Conservation (phyloP, 2,113 vertebrate species). For the Nipponia nippon region DNA sequence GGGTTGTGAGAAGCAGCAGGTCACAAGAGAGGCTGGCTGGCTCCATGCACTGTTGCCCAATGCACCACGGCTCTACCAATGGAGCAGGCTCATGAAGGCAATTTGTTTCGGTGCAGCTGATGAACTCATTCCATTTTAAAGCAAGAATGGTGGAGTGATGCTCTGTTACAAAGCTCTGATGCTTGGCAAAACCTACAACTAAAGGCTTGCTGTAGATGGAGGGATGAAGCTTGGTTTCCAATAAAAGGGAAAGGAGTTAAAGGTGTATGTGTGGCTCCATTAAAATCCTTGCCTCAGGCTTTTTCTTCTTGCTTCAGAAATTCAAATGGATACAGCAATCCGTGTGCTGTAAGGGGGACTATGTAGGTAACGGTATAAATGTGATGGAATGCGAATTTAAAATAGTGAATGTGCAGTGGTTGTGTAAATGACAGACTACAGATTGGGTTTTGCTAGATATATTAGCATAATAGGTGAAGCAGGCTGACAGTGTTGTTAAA, state of each 20-base stretch:
- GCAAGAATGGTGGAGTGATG: not conserved
- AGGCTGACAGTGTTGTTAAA: not conserved
- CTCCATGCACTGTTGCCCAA: rapidly evolving
- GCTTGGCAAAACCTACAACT: not conserved
- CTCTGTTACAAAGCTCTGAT: not conserved
- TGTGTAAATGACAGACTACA: not conserved
- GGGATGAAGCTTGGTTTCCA: not conserved
- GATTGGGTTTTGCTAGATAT: not conserved
- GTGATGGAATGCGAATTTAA: not conserved
- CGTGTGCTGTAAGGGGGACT: not conserved
- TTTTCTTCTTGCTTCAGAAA: not conserved
- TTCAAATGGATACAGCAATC: not conserved
- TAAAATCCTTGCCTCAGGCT: not conserved
- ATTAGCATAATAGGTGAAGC: not conserved
- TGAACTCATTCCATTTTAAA: not conserved
- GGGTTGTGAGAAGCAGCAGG: not conserved
- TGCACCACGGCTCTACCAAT: rapidly evolving
- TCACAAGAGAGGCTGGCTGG: not conserved
- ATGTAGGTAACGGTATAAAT: rapidly evolving
- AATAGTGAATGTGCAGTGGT: not conserved
- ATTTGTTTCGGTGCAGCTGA: rapidly evolving
- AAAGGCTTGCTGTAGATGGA: not conserved
- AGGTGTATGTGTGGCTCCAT: not conserved
- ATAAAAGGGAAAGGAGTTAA: not conserved
- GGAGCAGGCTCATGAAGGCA: rapidly evolving